Evolutionary conservation across 92 coral and sea anemone species (phyloP).

Genomic region (Parazoanthus atlanticus): DNA sequence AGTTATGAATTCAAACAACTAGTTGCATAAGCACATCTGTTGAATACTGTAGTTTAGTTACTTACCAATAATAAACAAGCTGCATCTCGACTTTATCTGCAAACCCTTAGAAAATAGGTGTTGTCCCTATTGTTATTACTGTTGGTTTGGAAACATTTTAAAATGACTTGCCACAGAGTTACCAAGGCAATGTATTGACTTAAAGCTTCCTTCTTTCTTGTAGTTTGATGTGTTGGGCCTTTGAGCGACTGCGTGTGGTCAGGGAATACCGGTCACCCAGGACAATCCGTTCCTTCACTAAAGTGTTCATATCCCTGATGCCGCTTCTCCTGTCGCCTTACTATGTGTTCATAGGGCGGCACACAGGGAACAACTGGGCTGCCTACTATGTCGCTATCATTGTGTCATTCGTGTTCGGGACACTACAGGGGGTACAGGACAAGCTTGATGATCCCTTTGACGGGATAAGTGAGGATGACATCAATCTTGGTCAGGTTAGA

Average conservation of each 20-base stretch:
- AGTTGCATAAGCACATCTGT: too few relatives aligned
- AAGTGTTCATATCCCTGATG: constrained; percentile 96
- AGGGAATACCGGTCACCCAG: constrained; percentile 99
- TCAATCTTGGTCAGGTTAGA: constrained; percentile 89
- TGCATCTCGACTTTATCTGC: too few relatives aligned
- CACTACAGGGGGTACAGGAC: constrained; percentile 97
- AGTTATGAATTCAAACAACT: too few relatives aligned
- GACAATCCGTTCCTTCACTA: constrained; percentile 94
- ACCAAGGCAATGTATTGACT: background rate
- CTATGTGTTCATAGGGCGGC: constrained; percentile 82
- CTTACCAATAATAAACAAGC: too few relatives aligned
- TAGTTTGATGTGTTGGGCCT: constrained; percentile 98
- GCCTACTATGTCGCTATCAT: constrained; percentile 87
- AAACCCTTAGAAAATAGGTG: too few relatives aligned
- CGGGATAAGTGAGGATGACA: constrained; percentile 96
- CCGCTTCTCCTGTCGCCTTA: constrained; percentile 94
- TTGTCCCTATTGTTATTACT: background rate
- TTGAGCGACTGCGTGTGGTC: constrained; percentile 92
- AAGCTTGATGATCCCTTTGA: constrained; percentile 97
- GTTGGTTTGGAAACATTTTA: background rate
- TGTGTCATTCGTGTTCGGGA: constrained; percentile 88
- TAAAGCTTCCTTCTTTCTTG: background rate
- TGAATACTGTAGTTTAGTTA: too few relatives aligned
- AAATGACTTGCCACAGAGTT: background rate
- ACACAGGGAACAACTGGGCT: constrained; percentile 79